Conservation (phyloP, 2,888 invertebrate species). For the Callinectes sapidus region DNA sequence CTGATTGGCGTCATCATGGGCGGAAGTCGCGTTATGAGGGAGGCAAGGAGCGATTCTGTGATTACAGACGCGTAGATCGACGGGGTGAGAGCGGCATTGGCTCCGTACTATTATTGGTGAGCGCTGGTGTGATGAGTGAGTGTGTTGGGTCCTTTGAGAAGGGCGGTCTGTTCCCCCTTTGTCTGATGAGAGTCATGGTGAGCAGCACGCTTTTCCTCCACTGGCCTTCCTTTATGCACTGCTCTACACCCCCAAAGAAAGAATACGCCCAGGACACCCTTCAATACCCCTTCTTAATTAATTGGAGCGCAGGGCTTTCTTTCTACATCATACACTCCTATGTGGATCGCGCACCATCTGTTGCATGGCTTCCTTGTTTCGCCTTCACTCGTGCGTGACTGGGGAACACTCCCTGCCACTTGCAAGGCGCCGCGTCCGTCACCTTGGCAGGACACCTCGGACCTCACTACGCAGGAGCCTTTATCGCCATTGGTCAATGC, state of each 20-base stretch:
- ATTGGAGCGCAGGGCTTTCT: background rate
- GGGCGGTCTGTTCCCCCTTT: background rate
- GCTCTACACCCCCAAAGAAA: background rate
- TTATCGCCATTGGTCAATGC: background rate
- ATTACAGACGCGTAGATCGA: background rate
- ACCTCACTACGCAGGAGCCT: background rate
- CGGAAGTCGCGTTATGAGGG: slow-evolving; percentile 6
- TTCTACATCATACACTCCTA: background rate
- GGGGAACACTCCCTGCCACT: background rate
- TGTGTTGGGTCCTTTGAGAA: background rate
- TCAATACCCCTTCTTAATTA: background rate
- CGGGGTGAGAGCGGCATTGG: background rate
- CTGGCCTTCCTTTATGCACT: background rate
- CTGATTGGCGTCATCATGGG: slow-evolving; percentile 13
- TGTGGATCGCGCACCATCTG: slow-evolving; percentile 5
- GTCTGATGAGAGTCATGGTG: background rate
- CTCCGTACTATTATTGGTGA: background rate
- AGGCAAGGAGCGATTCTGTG: background rate
- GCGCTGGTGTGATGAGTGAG: background rate
- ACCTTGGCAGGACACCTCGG: background rate
- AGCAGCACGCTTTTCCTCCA: background rate
- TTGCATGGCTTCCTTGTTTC: slow-evolving; percentile 5
- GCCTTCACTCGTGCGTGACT: slow-evolving; percentile 13
- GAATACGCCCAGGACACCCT: background rate
- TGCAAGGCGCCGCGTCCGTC: background rate